phyloP scores from a whole-genome alignment of 2,113 vertebrate genomes.

The Narcine bancroftii region DNA sequence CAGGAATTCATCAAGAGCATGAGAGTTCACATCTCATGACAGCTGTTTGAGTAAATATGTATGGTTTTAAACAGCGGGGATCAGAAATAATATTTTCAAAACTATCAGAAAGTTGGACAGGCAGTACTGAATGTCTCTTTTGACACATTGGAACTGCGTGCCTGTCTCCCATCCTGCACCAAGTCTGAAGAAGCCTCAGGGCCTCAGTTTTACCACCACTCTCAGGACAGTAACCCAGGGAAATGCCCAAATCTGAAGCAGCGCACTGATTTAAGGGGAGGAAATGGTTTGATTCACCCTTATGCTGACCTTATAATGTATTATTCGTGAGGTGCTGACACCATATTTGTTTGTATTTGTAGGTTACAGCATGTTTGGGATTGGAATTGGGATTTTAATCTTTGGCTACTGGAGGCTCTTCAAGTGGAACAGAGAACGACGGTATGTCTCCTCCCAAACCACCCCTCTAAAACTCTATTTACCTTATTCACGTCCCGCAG shows the following conservation, averaged over 20 bases:
- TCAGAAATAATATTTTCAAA: no score
- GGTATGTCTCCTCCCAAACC: slow-evolving; percentile 50
- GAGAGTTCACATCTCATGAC: no score
- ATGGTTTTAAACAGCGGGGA: no score
- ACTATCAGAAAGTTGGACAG: no score
- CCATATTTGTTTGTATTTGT: slow-evolving; percentile 3
- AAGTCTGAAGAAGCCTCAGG: no score
- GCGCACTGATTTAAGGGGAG: background rate
- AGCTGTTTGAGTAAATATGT: no score
- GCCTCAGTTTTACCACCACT: no score
- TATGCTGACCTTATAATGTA: no score
- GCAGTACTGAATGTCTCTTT: no score
- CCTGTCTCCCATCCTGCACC: no score
- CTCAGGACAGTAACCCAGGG: background rate
- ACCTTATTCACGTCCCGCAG: background rate
- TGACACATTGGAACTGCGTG: no score
- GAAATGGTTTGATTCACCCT: background rate
- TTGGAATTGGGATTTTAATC: slow-evolving; percentile 65
- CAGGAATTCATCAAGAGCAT: no score
- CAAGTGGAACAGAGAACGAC: slow-evolving; percentile 79
- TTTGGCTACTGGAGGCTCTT: slow-evolving; percentile 73
- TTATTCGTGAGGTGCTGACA: background rate
- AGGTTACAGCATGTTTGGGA: slow-evolving; percentile 77
- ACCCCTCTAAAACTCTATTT: background rate
- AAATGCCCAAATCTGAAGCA: background rate